phyloP scores from a whole-genome alignment of 2,888 invertebrate genomes.

The Hypselothyrea guttata region DNA sequence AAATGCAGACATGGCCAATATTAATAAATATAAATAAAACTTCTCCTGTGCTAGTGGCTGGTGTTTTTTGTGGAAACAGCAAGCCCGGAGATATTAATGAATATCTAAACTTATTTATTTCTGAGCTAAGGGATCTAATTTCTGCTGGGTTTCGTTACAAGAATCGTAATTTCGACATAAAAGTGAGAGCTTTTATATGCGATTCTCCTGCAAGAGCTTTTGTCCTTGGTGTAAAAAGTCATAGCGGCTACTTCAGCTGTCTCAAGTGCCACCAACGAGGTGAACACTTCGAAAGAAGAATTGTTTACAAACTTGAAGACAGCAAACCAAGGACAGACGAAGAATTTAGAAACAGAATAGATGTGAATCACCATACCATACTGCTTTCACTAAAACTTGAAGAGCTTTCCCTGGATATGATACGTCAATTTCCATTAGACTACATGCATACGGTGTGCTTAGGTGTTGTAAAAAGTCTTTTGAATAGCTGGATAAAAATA shows the following conservation, averaged over 20 bases:
- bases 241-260: not conserved
- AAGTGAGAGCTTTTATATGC: too few species aligned
- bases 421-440: constrained; percentile 8
- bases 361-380: constrained; percentile 7
- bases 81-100: not conserved
- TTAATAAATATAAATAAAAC: not conserved
- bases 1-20: not conserved
- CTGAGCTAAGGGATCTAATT: too few species aligned
- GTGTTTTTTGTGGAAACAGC: not conserved
- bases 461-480: constrained; percentile 3
- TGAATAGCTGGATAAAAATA: constrained; percentile 13
- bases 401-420: constrained; percentile 5
- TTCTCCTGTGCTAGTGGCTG: not conserved
- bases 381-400: constrained; percentile 7
- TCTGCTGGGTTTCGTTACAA: too few species aligned
- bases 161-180: too few species aligned
- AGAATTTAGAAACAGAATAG: not conserved
- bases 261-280: too few species aligned
- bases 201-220: too few species aligned
- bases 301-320: too few species aligned
- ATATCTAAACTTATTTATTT: too few species aligned
- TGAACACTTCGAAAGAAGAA: too few species aligned
- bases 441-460: constrained; percentile 9
- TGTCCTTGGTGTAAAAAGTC: too few species aligned
- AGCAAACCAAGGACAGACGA: constrained; percentile 14